Conservation (phyloP, 2,888 invertebrate species). For the Pediacus dermestoides region DNA sequence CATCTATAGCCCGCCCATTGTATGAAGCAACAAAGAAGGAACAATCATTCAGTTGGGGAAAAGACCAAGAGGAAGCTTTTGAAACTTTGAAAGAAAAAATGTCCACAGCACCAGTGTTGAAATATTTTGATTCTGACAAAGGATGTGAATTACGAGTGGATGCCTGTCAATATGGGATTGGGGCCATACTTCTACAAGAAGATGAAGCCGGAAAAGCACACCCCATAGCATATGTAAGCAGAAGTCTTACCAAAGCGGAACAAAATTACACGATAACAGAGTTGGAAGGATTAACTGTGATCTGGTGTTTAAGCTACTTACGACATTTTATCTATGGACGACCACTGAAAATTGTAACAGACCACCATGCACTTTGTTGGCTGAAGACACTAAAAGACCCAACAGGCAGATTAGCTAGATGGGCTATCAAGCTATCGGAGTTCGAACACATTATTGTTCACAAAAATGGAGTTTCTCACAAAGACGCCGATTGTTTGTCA, state of each 20-base stretch:
- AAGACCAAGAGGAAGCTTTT: no score
- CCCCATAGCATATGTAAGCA: constrained; percentile 25
- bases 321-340: constrained; percentile 22
- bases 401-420: constrained; percentile 12
- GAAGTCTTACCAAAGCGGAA: no score
- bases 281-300: no score
- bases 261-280: constrained; percentile 21
- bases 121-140: constrained; percentile 15
- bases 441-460: constrained; percentile 12
- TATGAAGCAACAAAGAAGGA: constrained; percentile 14
- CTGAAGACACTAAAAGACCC: constrained; percentile 15
- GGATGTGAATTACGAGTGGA: no score
- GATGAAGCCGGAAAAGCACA: constrained; percentile 14
- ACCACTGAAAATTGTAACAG: constrained; percentile 18
- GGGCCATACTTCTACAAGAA: constrained; percentile 23
- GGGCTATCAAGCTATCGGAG: constrained; percentile 11
- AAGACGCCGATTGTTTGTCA: constrained; percentile 20
- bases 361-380: no score
- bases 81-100: constrained; percentile 18
- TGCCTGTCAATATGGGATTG: constrained; percentile 19
- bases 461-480: constrained; percentile 14
- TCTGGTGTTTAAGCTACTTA: constrained; percentile 21
- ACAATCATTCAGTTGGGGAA: constrained; percentile 8
- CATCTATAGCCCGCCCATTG: constrained; percentile 13
- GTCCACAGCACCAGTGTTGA: constrained; percentile 15